phyloP scores from a whole-genome alignment of 2,888 invertebrate species.

The Chloroclysta siterata region DNA sequence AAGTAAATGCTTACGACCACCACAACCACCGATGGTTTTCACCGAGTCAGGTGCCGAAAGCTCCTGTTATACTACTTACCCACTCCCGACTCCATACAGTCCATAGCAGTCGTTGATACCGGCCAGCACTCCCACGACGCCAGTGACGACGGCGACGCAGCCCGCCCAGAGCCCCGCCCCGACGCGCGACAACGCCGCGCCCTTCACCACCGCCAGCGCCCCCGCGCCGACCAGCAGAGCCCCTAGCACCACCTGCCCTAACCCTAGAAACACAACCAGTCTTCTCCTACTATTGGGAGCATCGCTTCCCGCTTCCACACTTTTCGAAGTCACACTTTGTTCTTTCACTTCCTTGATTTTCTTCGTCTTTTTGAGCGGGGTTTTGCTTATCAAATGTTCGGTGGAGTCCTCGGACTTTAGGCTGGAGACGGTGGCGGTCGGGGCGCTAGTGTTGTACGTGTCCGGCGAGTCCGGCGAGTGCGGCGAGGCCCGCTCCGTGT shows the following conservation, averaged over 20 bases:
- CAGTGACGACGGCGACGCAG: slow-evolving; percentile 86
- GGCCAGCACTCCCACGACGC: slow-evolving; percentile 86
- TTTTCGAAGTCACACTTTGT: slow-evolving; percentile 73
- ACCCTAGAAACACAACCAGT: slow-evolving; percentile 82
- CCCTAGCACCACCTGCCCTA: slow-evolving; percentile 87
- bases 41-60: no score
- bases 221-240: slow-evolving; percentile 87
- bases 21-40: no score
- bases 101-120: slow-evolving; percentile 85
- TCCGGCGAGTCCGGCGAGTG: slow-evolving; percentile 46
- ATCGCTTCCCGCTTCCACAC: slow-evolving; percentile 72
- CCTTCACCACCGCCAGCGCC: slow-evolving; percentile 86
- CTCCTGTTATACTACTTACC: slow-evolving; percentile 52
- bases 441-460: slow-evolving; percentile 55
- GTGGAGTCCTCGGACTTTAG: slow-evolving; percentile 83
- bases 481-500: slow-evolving; percentile 47
- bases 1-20: no score
- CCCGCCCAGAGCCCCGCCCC: slow-evolving; percentile 90
- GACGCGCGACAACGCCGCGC: slow-evolving; percentile 83
- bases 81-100: slow-evolving; percentile 59
- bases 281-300: slow-evolving; percentile 50
- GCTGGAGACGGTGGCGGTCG: slow-evolving; percentile 77
- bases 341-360: slow-evolving; percentile 57
- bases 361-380: slow-evolving; percentile 69
- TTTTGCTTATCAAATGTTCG: slow-evolving; percentile 84